Evolutionary conservation across 2,797 vertebrate species (phyloP).

Genomic region (Enteromius fasciolatus): DNA sequence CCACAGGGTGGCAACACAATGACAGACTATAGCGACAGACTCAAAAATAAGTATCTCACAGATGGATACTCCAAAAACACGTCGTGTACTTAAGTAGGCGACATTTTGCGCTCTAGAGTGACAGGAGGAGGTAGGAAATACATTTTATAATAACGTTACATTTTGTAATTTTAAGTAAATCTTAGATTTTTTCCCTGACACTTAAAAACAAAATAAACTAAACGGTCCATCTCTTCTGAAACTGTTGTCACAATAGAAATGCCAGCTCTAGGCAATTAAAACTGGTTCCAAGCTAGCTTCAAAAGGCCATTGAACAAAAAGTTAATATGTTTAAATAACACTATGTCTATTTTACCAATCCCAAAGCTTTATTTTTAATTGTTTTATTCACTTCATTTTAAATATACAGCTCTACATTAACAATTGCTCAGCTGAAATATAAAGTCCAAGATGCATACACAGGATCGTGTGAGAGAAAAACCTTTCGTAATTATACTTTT

Average conservation of each 20-base stretch:
- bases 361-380: slow-evolving; percentile 64
- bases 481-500: slow-evolving; percentile 52
- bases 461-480: slow-evolving; percentile 56
- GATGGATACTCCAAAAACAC: neutral
- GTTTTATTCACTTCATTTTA: slow-evolving; percentile 62
- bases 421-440: slow-evolving; percentile 72
- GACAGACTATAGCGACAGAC: neutral
- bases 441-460: slow-evolving; percentile 75
- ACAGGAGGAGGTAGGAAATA: neutral
- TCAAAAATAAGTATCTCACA: neutral
- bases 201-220: no score
- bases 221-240: neutral
- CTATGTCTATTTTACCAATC: slow-evolving; percentile 50
- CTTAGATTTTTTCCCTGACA: neutral
- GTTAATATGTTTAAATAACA: neutral
- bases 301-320: neutral
- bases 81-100: neutral
- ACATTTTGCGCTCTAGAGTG: neutral
- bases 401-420: slow-evolving; percentile 75
- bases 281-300: neutral
- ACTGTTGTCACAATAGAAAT: neutral
- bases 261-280: neutral
- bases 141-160: neutral
- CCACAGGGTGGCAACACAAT: slow-evolving; percentile 7
- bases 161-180: neutral